Conservation (phyloP, 2,113 vertebrate genomes). For the Channa argus region DNA sequence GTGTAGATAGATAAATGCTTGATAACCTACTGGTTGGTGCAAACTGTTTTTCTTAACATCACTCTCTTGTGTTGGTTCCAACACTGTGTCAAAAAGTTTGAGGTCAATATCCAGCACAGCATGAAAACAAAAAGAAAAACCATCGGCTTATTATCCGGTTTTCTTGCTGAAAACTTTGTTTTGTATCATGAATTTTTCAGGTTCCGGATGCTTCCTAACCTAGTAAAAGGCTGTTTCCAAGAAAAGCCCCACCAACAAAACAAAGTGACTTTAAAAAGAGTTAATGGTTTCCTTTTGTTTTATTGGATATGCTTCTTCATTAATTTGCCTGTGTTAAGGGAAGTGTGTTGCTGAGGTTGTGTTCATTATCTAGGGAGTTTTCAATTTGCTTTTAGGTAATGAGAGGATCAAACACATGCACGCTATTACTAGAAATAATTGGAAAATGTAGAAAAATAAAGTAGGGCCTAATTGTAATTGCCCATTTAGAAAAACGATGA, state of each 20-base stretch:
- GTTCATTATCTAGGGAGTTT: conserved; percentile 5
- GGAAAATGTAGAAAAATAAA: conserved; percentile 8
- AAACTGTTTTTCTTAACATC: no score
- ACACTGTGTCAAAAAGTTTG: no score
- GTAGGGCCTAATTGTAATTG: background rate
- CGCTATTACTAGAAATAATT: conserved; percentile 7
- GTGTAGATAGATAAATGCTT: no score
- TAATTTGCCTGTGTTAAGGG: conserved; percentile 1
- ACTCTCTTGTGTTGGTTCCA: no score
- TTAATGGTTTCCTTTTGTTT: conserved; percentile 15
- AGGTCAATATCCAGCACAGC: conserved; percentile 3
- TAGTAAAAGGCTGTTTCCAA: background rate
- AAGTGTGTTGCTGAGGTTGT: background rate
- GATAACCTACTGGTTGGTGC: no score
- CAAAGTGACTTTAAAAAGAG: background rate
- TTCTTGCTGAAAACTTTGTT: conserved; percentile 26
- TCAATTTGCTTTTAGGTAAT: conserved; percentile 17
- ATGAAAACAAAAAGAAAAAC: background rate
- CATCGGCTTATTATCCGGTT: conserved; percentile 32
- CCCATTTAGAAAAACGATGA: background rate
- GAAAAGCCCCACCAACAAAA: conserved; percentile 15
- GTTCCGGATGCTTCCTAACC: background rate
- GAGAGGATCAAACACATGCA: background rate
- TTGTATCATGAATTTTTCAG: conserved; percentile 50
- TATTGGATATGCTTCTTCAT: background rate